Evolutionary conservation across 2,113 vertebrate species (phyloP), one percentile per base, ranked within the genome.

Genomic region (Pelecanoides urinatrix): DNA sequence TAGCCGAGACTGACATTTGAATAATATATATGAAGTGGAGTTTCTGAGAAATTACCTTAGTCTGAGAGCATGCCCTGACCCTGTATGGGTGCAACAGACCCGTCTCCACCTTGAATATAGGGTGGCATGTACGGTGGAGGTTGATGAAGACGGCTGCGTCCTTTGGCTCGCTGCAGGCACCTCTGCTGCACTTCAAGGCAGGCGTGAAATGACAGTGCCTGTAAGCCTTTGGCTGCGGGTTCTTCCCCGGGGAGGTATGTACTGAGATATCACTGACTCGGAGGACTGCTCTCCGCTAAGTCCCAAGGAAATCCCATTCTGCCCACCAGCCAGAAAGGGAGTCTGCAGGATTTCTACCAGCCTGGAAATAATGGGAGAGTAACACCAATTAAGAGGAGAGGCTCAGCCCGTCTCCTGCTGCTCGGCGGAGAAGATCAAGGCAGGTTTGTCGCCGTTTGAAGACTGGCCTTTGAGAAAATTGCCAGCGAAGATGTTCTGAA

Each of bases 391-490:
- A 79, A 65, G 90, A 80, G 86, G 91, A 95, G 67, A 88, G 80
- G 81, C 40, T 93, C 55, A 59, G 88, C 49, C 88, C 15, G 7
- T 45, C 93, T 96, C 94, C 95, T 1, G 75, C 93, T 72, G 86
- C 42, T 97, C 40, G 1, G 38, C 30, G 0, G 63, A 50, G 90
- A 59, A 95, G 93, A 97, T 98, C 97, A 91, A 94, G 84, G 90
- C 52, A 45, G 86, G 76, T 78, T 95, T 97, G 90, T 94, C 92
- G 2, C 87, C 2, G 88, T 98, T 96, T 97, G 97, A 98, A 98
- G 96, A 91, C 84, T 12, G 7, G 61, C 81, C 86, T 98, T 97
- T 96, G 96, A 97, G 96, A 85, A 95, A 89, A 81, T 96, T 91
- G 79, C 95, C 92, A 91, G 92, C 92, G 94, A 95, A 73, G 92